Base-by-base conservation (phyloP, 2,113 vertebrate genomes). In the Lethenteron camtschaticum region DNA sequence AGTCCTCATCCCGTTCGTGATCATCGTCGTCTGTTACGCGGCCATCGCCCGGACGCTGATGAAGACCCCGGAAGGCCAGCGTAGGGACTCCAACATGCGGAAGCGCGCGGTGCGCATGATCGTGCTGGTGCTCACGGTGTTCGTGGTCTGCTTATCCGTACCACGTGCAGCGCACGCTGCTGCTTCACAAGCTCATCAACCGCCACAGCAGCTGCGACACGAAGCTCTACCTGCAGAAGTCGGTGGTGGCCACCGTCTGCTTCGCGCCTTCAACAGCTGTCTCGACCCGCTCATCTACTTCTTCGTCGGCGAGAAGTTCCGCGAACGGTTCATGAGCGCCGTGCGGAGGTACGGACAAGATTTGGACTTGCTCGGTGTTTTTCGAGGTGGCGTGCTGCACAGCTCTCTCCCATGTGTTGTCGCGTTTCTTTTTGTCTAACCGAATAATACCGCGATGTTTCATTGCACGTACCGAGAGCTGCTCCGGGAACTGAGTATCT, bases 221-320 rank as follows among this genome's bases (percentile, higher is more conserved):
- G 9, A 16, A 66, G 4, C 1, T 83, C 1, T 79, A 76, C 73
- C 85, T 95, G 77, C 91, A 95, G 78, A 99, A 96, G 74, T 85
- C 78, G 0, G 91, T 96, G 0, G 86, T 96, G 55, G 78, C 96
- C 73, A 95, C 89, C 0, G 80, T 95, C 68, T 85, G 86, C 69
- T 79, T 96, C 71, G 90, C 0, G 89, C 91, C 1, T 73, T 86
- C 76, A 97, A 97, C 72, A 90, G 87, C 20, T 97, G 91, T 77
- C 92, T 96, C 11, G 90, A 96, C 70, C 94, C 94, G 0, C 76
- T 97, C 68, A 82, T 97, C 10, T 97, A 96, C 69, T 96, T 95
- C 77, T 96, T 96, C 77, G 91, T 91, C 0, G 90, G 91, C 1
- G 87, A 85, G 6, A 86, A 86, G 72, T 96, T 96, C 76, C 82